Percentiles rank a stretch among this genome's conserved stretches.
Evolutionary conservation across 2,888 invertebrate species (phyloP).

Genomic region (Zonitis immaculata): DNA sequence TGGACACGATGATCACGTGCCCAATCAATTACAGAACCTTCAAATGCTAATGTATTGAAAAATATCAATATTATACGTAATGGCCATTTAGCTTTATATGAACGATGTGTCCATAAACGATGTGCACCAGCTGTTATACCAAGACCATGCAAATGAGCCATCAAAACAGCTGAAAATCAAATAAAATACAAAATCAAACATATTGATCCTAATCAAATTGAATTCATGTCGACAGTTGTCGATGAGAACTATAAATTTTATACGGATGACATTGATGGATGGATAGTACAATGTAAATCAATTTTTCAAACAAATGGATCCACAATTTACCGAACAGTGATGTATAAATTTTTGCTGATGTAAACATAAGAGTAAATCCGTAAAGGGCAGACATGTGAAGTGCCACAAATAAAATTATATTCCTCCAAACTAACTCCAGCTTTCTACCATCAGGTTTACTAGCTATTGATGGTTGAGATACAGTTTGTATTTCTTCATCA

Average conservation of each 20-base stretch:
- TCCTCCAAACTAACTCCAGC: slow-evolving; percentile 66
- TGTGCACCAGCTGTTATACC: slow-evolving; percentile 95
- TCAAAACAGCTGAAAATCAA: slow-evolving; percentile 11
- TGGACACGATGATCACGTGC: slow-evolving; percentile 77
- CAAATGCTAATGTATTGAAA: slow-evolving; percentile 81
- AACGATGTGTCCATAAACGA: slow-evolving; percentile 86
- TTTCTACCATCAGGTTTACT: slow-evolving; percentile 52
- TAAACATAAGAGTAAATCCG: slow-evolving; percentile 53
- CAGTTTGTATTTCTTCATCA: slow-evolving; percentile 54
- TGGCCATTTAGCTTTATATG: slow-evolving; percentile 87
- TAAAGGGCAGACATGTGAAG: slow-evolving; percentile 64
- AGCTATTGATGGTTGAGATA: slow-evolving; percentile 24
- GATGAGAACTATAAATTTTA: background rate
- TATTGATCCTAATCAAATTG: background rate
- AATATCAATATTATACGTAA: slow-evolving; percentile 72
- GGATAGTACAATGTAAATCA: no score
- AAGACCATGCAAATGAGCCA: slow-evolving; percentile 13
- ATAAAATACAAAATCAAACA: background rate
- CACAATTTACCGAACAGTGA: background rate
- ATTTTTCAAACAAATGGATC: background rate
- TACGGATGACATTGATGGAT: no score
- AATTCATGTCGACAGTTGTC: background rate
- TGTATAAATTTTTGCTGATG: background rate
- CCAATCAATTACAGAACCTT: slow-evolving; percentile 88
- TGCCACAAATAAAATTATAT: slow-evolving; percentile 65